Base-by-base conservation (phyloP, 2,888 invertebrate species). In the Hydrotaea cyrtoneurina region DNA sequence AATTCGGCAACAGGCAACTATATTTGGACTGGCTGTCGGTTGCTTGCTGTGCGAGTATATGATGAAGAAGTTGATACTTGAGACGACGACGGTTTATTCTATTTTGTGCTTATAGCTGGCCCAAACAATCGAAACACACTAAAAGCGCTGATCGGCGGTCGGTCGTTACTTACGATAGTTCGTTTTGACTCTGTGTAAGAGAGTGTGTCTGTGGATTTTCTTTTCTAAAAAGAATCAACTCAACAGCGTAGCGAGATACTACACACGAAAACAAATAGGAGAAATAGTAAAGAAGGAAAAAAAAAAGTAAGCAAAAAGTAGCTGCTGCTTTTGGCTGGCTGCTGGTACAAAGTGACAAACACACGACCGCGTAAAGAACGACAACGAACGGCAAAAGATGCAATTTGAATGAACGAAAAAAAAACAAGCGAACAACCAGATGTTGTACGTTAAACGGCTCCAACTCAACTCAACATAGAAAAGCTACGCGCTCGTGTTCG, bases 361-460 rank as follows among this genome's bases (percentile, higher is more conserved):
- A 82, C 79, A 77, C 73, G 31, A 31, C 31, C 85, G 85, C 85
- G 82, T 82, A 79, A 73, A 78, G 59, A 82, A 53, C 78, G 62
- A 78, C 73, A 82, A 59, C 80, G 69, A 19, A 66, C 66, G 66
- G 19, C 69, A 43, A 19, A 46, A 66, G 71, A 79, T 81, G 82
- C 73, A 77, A 85, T 75, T 71, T 59, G 39, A 66, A 69, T 69
- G 69, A 69, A 69, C 69, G 46, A 78, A 62, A 31, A 31, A 31
- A 31, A 69, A 64, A 69, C 78, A 78, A 84, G 81, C 84, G 81
- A 81, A 81, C 80, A 73, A 80, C 79, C 82, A 31, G 82, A 82
- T 85, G 85, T 82, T 78, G 75, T 79, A 82, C 82, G 85, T 79
- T 82, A 59, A 82, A 85, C 82, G 69, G 82, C 85, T 85, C 85